phyloP scores from a whole-genome alignment of 2,888 invertebrate species.

The Noctua pronuba region DNA sequence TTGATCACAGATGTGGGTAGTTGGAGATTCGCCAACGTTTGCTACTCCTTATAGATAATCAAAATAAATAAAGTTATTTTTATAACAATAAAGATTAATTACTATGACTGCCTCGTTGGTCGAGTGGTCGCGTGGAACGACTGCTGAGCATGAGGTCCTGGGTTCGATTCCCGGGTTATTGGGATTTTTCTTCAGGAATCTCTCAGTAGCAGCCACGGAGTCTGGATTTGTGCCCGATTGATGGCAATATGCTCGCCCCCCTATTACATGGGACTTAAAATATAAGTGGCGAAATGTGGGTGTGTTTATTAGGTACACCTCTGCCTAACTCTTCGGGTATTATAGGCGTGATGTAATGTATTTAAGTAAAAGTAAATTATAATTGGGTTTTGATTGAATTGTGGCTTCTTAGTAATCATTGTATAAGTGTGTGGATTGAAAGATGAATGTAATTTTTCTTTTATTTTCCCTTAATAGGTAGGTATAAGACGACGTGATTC shows the following conservation, averaged over 20 bases:
- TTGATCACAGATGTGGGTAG: conserved; percentile 46
- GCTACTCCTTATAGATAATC: conserved; percentile 11
- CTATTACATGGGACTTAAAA: background rate
- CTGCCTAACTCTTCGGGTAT: background rate
- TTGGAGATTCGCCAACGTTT: conserved; percentile 52
- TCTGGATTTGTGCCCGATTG: background rate
- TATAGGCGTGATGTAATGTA: background rate
- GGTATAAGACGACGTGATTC: background rate
- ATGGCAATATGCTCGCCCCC: background rate
- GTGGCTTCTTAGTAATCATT: conserved; percentile 5
- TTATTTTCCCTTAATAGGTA: background rate
- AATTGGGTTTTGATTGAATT: background rate
- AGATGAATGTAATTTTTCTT: background rate
- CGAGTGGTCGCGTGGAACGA: background rate
- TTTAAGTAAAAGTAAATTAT: conserved; percentile 18
- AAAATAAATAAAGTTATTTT: conserved; percentile 54
- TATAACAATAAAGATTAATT: conserved; percentile 23
- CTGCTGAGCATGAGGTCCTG: background rate
- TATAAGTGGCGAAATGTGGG: too few relatives aligned
- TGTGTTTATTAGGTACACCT: background rate
- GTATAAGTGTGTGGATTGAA: background rate
- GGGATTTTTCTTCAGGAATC: background rate
- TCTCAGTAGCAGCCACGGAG: background rate
- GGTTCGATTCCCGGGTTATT: background rate
- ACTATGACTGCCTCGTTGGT: background rate